Percentiles rank a stretch among this genome's conserved stretches.
Evolutionary conservation across 2,113 vertebrate species (phyloP).

Genomic region (Callipepla squamata): DNA sequence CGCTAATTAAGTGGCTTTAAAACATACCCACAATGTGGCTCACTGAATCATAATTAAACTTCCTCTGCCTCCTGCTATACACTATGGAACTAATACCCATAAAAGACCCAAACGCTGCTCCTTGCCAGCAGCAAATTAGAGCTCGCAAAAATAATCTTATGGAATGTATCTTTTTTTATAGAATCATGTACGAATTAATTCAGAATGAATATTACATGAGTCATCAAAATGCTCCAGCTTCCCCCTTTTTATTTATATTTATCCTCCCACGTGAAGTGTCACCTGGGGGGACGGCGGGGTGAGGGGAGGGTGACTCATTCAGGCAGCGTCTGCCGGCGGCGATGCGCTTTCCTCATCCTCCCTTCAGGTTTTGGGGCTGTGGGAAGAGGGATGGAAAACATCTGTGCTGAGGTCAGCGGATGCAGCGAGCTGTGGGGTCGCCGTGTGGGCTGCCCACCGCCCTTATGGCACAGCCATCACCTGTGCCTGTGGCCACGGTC

Average conservation of each 20-base stretch:
- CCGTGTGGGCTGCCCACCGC: too few species aligned
- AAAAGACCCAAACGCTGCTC: slow-evolving; percentile 8
- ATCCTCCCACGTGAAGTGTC: slow-evolving; percentile 31
- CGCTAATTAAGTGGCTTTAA: slow-evolving; percentile 84
- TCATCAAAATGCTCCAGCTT: slow-evolving; percentile 46
- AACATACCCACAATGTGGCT: slow-evolving; percentile 70
- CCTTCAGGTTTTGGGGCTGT: not conserved
- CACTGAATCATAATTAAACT: slow-evolving; percentile 79
- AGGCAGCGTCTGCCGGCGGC: not conserved
- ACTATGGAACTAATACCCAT: slow-evolving; percentile 54
- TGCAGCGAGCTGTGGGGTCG: too few species aligned
- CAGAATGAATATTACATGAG: slow-evolving; percentile 67
- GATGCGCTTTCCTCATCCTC: not conserved
- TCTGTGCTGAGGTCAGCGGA: not conserved
- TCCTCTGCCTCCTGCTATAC: slow-evolving; percentile 50
- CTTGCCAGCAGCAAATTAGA: slow-evolving; percentile 66
- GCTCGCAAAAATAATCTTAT: not conserved
- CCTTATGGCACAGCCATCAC: too few species aligned
- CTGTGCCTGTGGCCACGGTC: too few species aligned
- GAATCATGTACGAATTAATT: slow-evolving; percentile 58
- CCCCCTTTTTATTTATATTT: slow-evolving; percentile 59
- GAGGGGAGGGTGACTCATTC: slow-evolving; percentile 6
- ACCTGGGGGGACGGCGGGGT: slow-evolving; percentile 1
- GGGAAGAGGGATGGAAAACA: not conserved
- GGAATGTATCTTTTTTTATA: slow-evolving; percentile 36